Evolutionary conservation across 2,113 vertebrate genomes (phyloP), one percentile per base, ranked within the genome.

Genomic region (Neoarius graeffei): DNA sequence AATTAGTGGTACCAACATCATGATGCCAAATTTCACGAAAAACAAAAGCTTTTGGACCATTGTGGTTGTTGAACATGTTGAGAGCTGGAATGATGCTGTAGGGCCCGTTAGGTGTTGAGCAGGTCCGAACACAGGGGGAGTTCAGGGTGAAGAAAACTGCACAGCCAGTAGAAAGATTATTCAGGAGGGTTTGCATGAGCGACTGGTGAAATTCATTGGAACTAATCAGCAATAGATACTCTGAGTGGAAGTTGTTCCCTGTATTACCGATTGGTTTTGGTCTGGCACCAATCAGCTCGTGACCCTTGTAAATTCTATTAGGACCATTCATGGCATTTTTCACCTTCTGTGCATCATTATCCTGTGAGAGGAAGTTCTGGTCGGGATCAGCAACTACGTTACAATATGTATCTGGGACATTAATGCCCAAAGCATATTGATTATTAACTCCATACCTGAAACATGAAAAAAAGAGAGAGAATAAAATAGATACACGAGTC

Each of bases 31-130:
- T 19, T 27, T 9, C 4, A 2, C 13, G 10, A 42, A 85, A 85
- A 4, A 81, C 85, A 23, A 86, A 86, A 0, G 96, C 96, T 96
- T 95, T 95, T 95, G 95, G 96, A 97, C 96, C 96, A 95, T 96
- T 13, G 48, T 19, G 62, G 11, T 35, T 35, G 0, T 0, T 7
- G 76, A 86, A 86, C 59, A 42, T 57, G 1, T 4, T 0, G 0
- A 86, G 85, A 0, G 76, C 74, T 3, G 42, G 15, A 11, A 86
- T 69, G 50, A 86, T 86, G 62, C 60, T 86, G 48, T 42, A 42
- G 11, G 0, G 8, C 11, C 13, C 1, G 0, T 20, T 35, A 30
- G 76, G 76, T 23, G 76, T 69, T 80, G 85, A 86, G 62, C 85
- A 86, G 50, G 48, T 67, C 0, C 19, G 14, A 17, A 86, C 85